Base-by-base conservation (phyloP, 2,888 invertebrate species). In the Drosophila prostipennis region DNA sequence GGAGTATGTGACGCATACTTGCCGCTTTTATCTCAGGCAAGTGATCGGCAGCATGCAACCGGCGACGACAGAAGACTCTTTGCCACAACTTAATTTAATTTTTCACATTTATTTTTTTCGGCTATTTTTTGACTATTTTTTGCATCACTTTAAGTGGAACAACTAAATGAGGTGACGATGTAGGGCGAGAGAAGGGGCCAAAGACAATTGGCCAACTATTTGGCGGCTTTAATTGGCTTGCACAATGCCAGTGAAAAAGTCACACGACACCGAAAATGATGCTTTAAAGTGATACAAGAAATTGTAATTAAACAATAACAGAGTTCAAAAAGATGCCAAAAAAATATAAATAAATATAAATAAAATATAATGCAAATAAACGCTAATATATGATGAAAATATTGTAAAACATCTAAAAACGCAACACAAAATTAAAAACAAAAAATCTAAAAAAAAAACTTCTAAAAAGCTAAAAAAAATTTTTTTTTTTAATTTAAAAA, bases 91-190 rank as follows among this genome's bases (percentile, higher is more conserved):
- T 39, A 58, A 54, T 55, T 63, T 51, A 34, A 40, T 46, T 45
- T 58, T 40, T 34, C 13, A 5, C n/a, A 11, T 19, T 40, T 58
- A 56, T 19, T 60, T 37, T 19, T 7, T 14, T 46, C 32, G 10
- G 5, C 5, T 11, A 19, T 19, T 46, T 16, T 32, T 46, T 46
- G 16, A 4, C 26, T 10, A 1, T 5, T 4, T 4, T 32, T 52
- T 68, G 56, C 56, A 58, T 57, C 58, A 68, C 54, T 52, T 54
- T 69, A 79, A 79, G 75, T 82, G 70, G 80, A 79, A 71, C 80
- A 77, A 48, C 43, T 3, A 45, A 46, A 23, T 45, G 51, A 37
- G 51, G 51, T 10, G 40, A 13, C 6, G 40, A 10, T n/a, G 16
- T 34, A 0, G 32, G 13, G 11, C 0, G 6, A 29, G 11, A 37